A percentile compares a stretch with the other conserved stretches of the same genome.
Conservation (phyloP, 2,113 vertebrate genomes). For the Hiodon alosoides region DNA sequence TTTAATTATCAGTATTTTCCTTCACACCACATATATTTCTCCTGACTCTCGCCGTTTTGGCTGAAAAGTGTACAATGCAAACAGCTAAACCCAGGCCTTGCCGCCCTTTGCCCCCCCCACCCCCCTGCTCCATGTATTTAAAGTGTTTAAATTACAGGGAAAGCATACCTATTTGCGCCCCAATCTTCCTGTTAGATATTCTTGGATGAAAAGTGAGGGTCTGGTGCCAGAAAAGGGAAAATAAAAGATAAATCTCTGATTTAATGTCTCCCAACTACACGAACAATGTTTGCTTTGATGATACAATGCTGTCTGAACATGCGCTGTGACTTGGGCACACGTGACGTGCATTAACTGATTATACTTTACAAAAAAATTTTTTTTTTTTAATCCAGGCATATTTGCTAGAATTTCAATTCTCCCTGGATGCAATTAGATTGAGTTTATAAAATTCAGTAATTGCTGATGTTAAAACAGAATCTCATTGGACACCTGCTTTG, state of each 20-base stretch:
- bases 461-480: no score
- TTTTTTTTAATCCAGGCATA: no score
- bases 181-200: conserved; percentile 46
- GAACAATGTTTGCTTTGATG: not conserved
- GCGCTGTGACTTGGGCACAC: not conserved
- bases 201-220: conserved; percentile 47
- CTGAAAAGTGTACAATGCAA: conserved; percentile 45
- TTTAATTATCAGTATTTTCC: conserved; percentile 59
- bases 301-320: not conserved
- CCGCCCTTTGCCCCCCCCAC: conserved; percentile 34
- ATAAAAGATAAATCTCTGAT: conserved; percentile 50
- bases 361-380: not conserved
- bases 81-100: conserved; percentile 45
- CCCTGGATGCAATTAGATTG: no score
- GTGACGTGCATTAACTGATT: not conserved
- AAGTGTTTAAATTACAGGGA: conserved; percentile 53
- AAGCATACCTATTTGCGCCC: conserved; percentile 43
- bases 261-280: conserved; percentile 50
- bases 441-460: no score
- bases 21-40: conserved; percentile 57
- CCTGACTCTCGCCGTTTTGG: conserved; percentile 46
- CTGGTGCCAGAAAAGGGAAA: conserved; percentile 40
- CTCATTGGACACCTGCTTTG: no score
- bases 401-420: no score
- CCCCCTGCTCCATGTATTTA: conserved; percentile 19